Conservation (phyloP, 2,888 invertebrate genomes). For the Antitype chi region DNA sequence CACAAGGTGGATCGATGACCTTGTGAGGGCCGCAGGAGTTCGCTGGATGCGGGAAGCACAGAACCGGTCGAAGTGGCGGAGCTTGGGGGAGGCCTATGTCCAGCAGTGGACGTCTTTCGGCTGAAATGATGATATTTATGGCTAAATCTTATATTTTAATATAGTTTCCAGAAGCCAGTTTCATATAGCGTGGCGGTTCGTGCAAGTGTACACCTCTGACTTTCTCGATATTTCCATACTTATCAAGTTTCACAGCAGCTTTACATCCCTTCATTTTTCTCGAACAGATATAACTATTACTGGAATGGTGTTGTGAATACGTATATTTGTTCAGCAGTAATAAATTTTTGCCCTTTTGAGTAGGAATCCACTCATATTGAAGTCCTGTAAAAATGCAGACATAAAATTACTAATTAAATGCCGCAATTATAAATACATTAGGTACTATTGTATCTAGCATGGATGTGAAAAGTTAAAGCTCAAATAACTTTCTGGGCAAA, state of each 20-base stretch:
- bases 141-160: constrained; percentile 23
- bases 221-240: constrained; percentile 2
- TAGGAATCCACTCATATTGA: constrained; percentile 19
- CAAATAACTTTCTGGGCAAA: not conserved
- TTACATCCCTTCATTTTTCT: constrained; percentile 21
- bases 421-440: not conserved
- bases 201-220: constrained; percentile 2
- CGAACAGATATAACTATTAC: constrained; percentile 12
- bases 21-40: too few relatives aligned
- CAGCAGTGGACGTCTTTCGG: too few relatives aligned
- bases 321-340: constrained; percentile 20
- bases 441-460: not conserved
- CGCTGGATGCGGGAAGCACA: too few relatives aligned
- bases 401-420: not conserved
- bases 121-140: not conserved
- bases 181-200: constrained; percentile 19
- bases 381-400: not conserved
- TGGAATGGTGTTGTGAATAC: constrained; percentile 21
- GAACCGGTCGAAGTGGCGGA: too few relatives aligned
- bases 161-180: constrained; percentile 1
- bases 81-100: too few relatives aligned
- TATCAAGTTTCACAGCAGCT: constrained; percentile 7
- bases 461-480: not conserved
- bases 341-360: constrained; percentile 13
- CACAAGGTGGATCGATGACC: too few relatives aligned